Conservation (phyloP, 1,140 invertebrate species). For the Heliothis subflexa region DNA sequence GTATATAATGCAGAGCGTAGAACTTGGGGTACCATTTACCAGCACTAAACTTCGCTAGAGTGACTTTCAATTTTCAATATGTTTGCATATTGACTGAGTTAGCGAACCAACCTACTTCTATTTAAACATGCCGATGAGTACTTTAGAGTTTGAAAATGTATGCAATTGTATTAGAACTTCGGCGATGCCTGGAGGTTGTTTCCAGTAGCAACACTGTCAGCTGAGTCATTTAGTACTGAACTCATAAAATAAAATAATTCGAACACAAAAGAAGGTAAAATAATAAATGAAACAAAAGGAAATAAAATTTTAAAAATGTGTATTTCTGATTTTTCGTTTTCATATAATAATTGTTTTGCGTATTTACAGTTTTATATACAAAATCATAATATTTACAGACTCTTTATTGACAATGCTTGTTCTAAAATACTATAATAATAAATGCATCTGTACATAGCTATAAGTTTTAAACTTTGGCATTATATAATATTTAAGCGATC, state of each 20-base stretch:
- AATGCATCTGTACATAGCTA: constrained; percentile 79
- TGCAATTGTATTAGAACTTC: constrained; percentile 34
- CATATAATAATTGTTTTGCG: constrained; percentile 56
- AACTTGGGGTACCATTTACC: constrained; percentile 33
- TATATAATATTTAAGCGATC: constrained; percentile 78
- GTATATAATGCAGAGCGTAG: constrained; percentile 16
- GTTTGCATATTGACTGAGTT: constrained; percentile 55
- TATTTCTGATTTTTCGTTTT: constrained; percentile 75
- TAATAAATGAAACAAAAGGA: constrained; percentile 59
- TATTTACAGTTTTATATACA: constrained; percentile 79
- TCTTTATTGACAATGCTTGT: constrained; percentile 62
- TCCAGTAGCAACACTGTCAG: background rate
- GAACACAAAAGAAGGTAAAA: constrained; percentile 41
- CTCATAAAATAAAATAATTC: constrained; percentile 18
- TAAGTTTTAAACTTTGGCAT: constrained; percentile 85
- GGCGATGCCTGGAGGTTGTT: background rate
- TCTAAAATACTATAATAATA: constrained; percentile 67
- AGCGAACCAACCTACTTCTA: constrained; percentile 36
- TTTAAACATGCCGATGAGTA: constrained; percentile 42
- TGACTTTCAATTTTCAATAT: constrained; percentile 59
- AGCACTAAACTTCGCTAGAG: constrained; percentile 48
- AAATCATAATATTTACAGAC: constrained; percentile 77
- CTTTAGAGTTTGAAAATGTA: constrained; percentile 19
- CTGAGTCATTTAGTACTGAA: background rate
- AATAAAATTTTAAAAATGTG: constrained; percentile 77